Base-by-base conservation (phyloP, 2,113 vertebrate species). In the Protobothrops mucrosquamatus region DNA sequence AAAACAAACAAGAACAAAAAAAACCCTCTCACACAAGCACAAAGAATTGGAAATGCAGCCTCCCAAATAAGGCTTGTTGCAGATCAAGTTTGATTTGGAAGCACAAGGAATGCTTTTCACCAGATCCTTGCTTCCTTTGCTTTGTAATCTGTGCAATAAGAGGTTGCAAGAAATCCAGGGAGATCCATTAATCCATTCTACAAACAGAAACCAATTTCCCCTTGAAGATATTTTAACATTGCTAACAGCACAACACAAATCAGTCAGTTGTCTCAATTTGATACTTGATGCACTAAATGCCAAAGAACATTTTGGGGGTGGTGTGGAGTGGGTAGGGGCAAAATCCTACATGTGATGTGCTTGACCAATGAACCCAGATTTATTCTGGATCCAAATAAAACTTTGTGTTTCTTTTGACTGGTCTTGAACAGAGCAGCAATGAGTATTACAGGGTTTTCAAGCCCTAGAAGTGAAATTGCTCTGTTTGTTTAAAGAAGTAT, bases 31-130 rank as follows among this genome's bases (percentile, higher is more conserved):
- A 81, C 34, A 22, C 74, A 81, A 81, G 74, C 89, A 92, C 96
- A 61, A 96, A 94, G 96, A 95, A 97, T 94, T 95, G 95, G 94
- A 94, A 96, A 96, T 46, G 85, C 91, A 96, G 97, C 96, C 93
- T 22, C 10, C 81, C 46, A 95, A 90, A 94, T 0, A 52, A 93
- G 97, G 95, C 95, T 61, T 94, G 34, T 26, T 74, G 89, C 93
- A 95, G 95, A 96, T 95, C n/a, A 89, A 96, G 26, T 51, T 89
- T 88, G 95, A 59, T 91, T 48, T 93, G 96, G 96, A 96, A 96
- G 94, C 96, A 95, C 95, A 95, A 95, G 94, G 95, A 96, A 95
- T 93, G 94, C 61, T 92, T 94, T 91, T 92, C 95, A 94, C 95
- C 55, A 20, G 61, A 22, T 23, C 39, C 59, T 6, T 11, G 57